phyloP scores from a whole-genome alignment of 2,113 vertebrate genomes.

The Mastomys natalensis region DNA sequence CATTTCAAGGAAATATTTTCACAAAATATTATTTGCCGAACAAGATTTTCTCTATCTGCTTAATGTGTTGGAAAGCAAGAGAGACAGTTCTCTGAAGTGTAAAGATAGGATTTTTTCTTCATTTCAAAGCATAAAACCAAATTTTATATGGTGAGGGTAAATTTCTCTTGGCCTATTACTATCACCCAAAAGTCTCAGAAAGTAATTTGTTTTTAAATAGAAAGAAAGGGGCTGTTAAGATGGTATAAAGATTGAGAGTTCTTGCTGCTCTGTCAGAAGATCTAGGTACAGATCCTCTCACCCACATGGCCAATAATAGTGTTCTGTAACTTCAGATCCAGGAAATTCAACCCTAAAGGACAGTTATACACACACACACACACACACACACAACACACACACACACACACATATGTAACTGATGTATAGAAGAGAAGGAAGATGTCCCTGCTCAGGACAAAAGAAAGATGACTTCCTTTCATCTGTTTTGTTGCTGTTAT shows the following conservation, averaged over 20 bases:
- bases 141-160: background rate
- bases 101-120: background rate
- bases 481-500: background rate
- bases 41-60: background rate
- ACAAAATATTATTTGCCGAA: background rate
- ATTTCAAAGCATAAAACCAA: conserved; percentile 12
- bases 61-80: background rate
- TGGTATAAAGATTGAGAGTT: background rate
- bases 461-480: background rate
- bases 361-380: too few relatives aligned
- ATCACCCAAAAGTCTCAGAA: background rate
- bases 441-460: background rate
- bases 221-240: too few relatives aligned
- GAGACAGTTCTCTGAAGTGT: background rate
- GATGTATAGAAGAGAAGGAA: background rate
- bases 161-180: background rate
- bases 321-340: background rate
- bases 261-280: background rate
- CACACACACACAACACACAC: too few relatives aligned
- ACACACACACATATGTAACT: too few relatives aligned
- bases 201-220: background rate
- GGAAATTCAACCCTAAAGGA: background rate
- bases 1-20: background rate
- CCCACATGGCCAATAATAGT: background rate
- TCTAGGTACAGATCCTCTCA: background rate